phyloP scores from a whole-genome alignment of 2,113 vertebrate genomes.

The Pica pica region DNA sequence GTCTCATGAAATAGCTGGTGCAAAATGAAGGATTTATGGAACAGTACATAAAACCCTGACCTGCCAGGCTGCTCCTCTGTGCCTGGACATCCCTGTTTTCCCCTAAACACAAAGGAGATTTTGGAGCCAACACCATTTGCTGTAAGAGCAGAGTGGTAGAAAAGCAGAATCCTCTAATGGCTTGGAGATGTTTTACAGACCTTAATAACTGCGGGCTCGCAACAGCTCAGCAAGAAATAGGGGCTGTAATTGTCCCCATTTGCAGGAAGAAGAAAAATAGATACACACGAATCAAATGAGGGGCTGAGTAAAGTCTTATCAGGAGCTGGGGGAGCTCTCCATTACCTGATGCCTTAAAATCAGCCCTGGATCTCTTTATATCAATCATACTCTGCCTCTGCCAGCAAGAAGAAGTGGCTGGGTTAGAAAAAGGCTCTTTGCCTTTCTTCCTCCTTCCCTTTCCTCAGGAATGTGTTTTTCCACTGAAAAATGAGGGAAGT shows the following conservation, averaged over 20 bases:
- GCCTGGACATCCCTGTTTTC: neutral
- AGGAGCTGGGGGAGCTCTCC: neutral
- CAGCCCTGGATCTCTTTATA: neutral
- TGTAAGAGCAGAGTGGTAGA: neutral
- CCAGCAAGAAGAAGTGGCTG: neutral
- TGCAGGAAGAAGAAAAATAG: conserved; percentile 1
- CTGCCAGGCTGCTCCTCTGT: neutral
- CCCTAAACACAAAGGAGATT: neutral
- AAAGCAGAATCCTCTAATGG: neutral
- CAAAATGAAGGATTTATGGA: neutral
- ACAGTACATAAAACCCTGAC: neutral
- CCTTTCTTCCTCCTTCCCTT: neutral
- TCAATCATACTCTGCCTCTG: neutral
- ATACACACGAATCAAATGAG: neutral
- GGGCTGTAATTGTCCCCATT: neutral
- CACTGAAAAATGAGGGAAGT: neutral
- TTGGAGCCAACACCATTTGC: neutral
- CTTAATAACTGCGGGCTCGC: neutral
- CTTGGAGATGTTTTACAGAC: neutral
- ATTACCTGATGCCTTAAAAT: neutral
- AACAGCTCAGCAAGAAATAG: neutral
- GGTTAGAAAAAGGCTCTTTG: neutral
- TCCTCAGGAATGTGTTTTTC: neutral
- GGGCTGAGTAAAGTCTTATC: neutral
- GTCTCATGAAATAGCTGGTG: neutral